These are phyloP conservation scores for Trematomus bernacchii DNA, from an alignment of 2,797 vertebrate species.

Conservation along the genomic window DNA sequence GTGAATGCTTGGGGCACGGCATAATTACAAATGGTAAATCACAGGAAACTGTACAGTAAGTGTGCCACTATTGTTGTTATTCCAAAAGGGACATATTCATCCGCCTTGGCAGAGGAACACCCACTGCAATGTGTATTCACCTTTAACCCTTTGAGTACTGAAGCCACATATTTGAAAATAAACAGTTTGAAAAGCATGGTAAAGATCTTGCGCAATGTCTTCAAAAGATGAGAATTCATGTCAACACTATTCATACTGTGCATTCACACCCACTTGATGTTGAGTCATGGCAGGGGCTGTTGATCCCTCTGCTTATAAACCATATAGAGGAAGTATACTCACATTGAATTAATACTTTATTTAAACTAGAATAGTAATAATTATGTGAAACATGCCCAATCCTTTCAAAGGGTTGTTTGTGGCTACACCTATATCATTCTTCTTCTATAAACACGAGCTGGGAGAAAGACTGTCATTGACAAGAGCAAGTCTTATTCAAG, in stretches of 20 bases:
- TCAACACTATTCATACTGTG: background rate
- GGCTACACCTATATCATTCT: conserved; percentile 6
- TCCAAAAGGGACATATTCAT: conserved; percentile 30
- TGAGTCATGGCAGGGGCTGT: background rate
- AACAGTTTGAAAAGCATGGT: background rate
- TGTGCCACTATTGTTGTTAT: conserved; percentile 35
- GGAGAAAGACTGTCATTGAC: conserved; percentile 25
- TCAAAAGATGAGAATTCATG: conserved; percentile 1
- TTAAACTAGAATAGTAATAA: background rate
- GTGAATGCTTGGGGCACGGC: conserved; percentile 34
- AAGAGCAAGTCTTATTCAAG: background rate
- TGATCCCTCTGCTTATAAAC: background rate
- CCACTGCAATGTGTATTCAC: conserved; percentile 4
- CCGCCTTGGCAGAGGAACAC: background rate
- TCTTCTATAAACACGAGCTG: conserved; percentile 7
- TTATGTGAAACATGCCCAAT: conserved; percentile 1
- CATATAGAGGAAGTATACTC: background rate
- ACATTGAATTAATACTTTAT: background rate
- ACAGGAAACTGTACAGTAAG: conserved; percentile 46
- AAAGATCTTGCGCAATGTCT: background rate
- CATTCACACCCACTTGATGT: conserved; percentile 15
- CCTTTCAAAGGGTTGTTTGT: conserved; percentile 5
- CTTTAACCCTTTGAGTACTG: conserved; percentile 19
- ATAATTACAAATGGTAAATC: conserved; percentile 70
- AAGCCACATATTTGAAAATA: background rate